Conservation (phyloP, 2,797 vertebrate genomes). For the Arremon brunneinucha region DNA sequence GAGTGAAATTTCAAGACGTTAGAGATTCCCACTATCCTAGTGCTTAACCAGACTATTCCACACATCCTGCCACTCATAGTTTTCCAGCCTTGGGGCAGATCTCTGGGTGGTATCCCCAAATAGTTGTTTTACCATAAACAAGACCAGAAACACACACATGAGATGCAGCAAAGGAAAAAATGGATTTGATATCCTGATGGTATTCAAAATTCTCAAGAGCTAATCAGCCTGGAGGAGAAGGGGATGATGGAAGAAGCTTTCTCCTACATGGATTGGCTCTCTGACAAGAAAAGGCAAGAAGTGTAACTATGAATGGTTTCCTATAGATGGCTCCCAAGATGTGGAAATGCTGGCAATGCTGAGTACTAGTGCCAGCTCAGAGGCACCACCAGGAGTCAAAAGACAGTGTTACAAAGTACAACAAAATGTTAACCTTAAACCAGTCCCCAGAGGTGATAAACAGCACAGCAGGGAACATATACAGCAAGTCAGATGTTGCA, state of each 20-base stretch:
- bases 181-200: background rate
- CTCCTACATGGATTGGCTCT: rapidly evolving
- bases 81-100: background rate
- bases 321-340: background rate
- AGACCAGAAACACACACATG: background rate
- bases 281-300: background rate
- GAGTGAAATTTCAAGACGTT: background rate
- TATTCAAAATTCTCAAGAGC: background rate
- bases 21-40: background rate
- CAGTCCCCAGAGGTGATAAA: background rate
- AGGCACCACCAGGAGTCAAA: background rate
- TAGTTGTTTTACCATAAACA: rapidly evolving
- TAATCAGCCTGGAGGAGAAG: background rate
- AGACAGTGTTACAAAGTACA: background rate
- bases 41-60: background rate
- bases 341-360: background rate
- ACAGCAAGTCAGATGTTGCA: background rate
- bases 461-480: background rate
- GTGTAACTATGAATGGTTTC: background rate
- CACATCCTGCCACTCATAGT: background rate
- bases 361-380: background rate
- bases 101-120: background rate
- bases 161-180: background rate
- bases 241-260: background rate
- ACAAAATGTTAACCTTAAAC: background rate